Evolutionary conservation across 2,797 vertebrate species (phyloP), one percentile per base, ranked within the genome.

Genomic region (Sebastolobus alascanus): DNA sequence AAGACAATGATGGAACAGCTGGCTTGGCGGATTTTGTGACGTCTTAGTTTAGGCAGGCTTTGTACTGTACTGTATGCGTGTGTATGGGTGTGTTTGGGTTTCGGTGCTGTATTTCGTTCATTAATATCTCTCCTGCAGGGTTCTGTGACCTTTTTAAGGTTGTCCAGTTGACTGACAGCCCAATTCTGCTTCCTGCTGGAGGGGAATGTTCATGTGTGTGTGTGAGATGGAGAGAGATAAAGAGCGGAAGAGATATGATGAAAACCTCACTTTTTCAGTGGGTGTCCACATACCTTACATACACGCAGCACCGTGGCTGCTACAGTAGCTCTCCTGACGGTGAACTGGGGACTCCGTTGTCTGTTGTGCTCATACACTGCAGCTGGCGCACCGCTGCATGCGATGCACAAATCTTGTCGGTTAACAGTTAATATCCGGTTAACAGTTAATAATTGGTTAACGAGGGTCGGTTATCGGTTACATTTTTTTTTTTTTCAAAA

Each of bases 111-210:
- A 80, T 85, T 89, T 88, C 86, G 86, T 87, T 89, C 84, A 89
- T 90, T 87, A 89, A 87, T 88, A 86, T 85, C 84, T 85, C 83
- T 88, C 86, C 86, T 82, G 75, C 83, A 85, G 85, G 79, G 69
- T 82, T 78, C 64, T 89, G 79, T 91, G 87, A 80, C 90, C 87
- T 92, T 92, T 58, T 91, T 89, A 84, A 92, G 84, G 86, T 89
- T 91, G 91, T 86, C 89, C 75, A 38, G 76, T 85, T 93, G 90
- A 93, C 68, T 87, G 89, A 91, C 91, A 91, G 87, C 83, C 86
- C 88, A 90, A 90, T 91, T 90, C 83, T 76, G 79, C 86, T 88
- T 80, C 83, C 87, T 2, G 82, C 90, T 88, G 90, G 77, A 93
- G 90, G 88, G 93, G 84, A 90, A 77, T 87, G 77, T 80, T 54